Percentiles rank a stretch among this genome's conserved stretches.
Evolutionary conservation across 30 jellyfish, hydroid and myxozoan genomes (phyloP).

Genomic region (Nemopilema nomurai): DNA sequence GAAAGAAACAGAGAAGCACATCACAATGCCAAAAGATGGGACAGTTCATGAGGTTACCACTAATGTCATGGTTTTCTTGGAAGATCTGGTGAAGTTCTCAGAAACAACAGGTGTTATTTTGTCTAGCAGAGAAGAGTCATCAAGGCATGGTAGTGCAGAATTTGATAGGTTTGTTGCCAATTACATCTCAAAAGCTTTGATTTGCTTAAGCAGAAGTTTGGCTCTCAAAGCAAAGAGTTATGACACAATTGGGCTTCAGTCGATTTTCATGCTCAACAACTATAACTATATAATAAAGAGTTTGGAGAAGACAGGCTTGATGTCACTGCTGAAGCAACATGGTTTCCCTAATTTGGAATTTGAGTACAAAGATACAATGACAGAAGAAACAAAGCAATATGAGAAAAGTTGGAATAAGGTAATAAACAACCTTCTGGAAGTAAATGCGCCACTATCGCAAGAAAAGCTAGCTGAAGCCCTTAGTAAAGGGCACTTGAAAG

Average conservation of each 20-base stretch:
- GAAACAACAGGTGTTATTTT: slow-evolving; percentile 86
- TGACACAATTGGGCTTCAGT: slow-evolving; percentile 82
- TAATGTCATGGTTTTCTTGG: slow-evolving; percentile 86
- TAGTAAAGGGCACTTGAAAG: slow-evolving; percentile 89
- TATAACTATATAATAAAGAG: slow-evolving; percentile 85
- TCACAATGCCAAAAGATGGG: slow-evolving; percentile 92
- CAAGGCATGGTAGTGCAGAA: slow-evolving; percentile 16
- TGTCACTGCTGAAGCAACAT: slow-evolving; percentile 71
- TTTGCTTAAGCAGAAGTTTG: slow-evolving; percentile 68
- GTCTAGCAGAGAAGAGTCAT: slow-evolving; percentile 29
- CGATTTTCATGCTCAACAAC: slow-evolving; percentile 89
- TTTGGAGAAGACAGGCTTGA: slow-evolving; percentile 82
- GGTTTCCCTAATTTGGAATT: slow-evolving; percentile 76
- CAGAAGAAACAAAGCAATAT: slow-evolving; percentile 75
- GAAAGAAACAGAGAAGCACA: slow-evolving; percentile 88
- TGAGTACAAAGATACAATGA: slow-evolving; percentile 83
- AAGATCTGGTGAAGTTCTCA: slow-evolving; percentile 73
- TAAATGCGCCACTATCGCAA: slow-evolving; percentile 66
- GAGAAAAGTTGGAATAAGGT: slow-evolving; percentile 88
- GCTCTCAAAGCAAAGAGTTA: slow-evolving; percentile 76
- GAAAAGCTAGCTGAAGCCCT: slow-evolving; percentile 87
- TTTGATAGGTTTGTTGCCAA: slow-evolving; percentile 37
- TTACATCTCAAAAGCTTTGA: slow-evolving; percentile 67
- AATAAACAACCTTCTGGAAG: slow-evolving; percentile 76
- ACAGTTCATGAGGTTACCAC: slow-evolving; percentile 92